Base-by-base conservation (phyloP, 2,797 vertebrate genomes). In the Acanthurus leucopareius region DNA sequence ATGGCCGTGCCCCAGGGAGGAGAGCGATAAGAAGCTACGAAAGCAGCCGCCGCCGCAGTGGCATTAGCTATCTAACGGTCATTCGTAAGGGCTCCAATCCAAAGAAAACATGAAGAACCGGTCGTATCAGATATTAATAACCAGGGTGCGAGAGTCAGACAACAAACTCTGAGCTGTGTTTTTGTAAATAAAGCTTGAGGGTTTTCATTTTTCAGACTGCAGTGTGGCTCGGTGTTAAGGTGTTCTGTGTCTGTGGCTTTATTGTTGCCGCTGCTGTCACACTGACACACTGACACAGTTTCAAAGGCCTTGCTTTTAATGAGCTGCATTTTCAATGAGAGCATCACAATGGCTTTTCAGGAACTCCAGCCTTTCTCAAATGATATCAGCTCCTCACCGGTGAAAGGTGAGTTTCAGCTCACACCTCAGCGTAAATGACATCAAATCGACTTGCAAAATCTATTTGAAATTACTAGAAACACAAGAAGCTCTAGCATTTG, bases 1-100 rank as follows among this genome's bases (percentile, higher is more conserved):
- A 87, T 57, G 77, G 89, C 90, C 70, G 61, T 91, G 73, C 91
- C 93, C 93, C 85, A 86, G 91, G 79, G 93, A 86, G 85, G 78
- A 86, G 45, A 47, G 92, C 8, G 96, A 97, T 97, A 97, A 97
- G 96, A 83, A 88, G 72, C 92, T 92, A 94, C 93, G 95, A 95
- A 95, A 95, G 94, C 91, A 45, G 85, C 90, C 82, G 83, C 90
- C 82, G 83, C 91, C 91, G 93, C 92, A 87, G 83, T 90, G 52
- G 40, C 89, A 95, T 95, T 95, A 95, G 94, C 93, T 94, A 95
- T 69, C 73, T 62, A 68, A 25, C 47, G 79, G 79, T 78, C 59
- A 32, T 85, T 73, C 69, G 68, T 71, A 19, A 74, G 58, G 77
- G 73, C 71, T 73, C 11, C 65, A 40, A 77, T 75, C 22, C 82